Conservation (phyloP, 2,797 vertebrate genomes). For the Gambusia yucatana region DNA sequence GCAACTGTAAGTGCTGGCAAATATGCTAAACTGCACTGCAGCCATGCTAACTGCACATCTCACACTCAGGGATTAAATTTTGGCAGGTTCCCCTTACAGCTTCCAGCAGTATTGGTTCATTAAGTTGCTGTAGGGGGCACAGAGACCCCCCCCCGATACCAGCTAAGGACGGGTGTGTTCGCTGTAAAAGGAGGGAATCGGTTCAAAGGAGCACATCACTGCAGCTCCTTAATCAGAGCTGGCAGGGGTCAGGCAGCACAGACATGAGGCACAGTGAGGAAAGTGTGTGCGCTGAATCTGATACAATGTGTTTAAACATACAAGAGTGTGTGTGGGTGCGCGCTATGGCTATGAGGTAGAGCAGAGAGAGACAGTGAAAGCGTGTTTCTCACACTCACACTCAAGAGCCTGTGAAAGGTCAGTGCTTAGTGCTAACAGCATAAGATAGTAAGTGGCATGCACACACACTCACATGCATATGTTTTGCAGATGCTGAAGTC, state of each 20-base stretch:
- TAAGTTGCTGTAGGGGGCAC: constrained; percentile 76
- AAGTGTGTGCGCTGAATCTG: constrained; percentile 36
- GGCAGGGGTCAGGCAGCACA: constrained; percentile 90
- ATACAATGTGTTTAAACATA: constrained; percentile 14
- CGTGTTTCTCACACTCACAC: constrained; percentile 91
- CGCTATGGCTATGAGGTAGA: constrained; percentile 67
- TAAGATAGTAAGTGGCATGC: constrained; percentile 63
- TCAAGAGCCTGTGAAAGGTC: constrained; percentile 91
- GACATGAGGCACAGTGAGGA: constrained; percentile 65
- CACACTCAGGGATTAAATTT: constrained; percentile 39
- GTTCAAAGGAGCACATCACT: constrained; percentile 94
- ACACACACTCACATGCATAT: constrained; percentile 32
- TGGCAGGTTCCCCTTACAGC: constrained; percentile 52
- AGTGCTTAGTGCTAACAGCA: constrained; percentile 79
- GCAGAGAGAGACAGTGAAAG: constrained; percentile 84
- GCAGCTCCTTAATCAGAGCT: constrained; percentile 93
- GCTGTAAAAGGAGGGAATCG: constrained; percentile 88
- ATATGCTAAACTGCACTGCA: constrained; percentile 42
- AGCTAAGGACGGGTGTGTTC: constrained; percentile 89
- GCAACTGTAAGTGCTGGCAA: constrained; percentile 32
- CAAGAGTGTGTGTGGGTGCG: constrained; percentile 37
- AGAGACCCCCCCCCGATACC: constrained; percentile 86
- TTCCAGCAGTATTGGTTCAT: constrained; percentile 72
- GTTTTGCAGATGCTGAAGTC: constrained; percentile 54
- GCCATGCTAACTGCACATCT: constrained; percentile 21